These are phyloP conservation scores for Anticlea derivata DNA, from an alignment of 2,888 invertebrate species.

Conservation along the genomic window DNA sequence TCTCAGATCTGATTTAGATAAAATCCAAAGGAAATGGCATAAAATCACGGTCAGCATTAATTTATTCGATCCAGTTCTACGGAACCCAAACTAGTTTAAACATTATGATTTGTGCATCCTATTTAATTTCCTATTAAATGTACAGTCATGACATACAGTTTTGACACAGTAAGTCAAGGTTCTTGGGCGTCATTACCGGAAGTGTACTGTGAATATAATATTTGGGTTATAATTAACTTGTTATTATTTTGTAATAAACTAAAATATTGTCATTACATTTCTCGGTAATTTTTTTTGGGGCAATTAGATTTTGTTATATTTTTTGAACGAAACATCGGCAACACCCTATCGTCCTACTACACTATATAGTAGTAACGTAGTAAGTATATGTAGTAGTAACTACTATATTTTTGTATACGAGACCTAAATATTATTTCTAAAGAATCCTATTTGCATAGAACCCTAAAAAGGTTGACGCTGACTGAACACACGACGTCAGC, in stretches of 20 bases:
- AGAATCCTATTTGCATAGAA: conserved; percentile 23
- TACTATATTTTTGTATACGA: no score
- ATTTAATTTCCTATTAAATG: no score
- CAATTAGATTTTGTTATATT: not conserved
- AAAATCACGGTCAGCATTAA: conserved; percentile 29
- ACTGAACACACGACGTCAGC: conserved; percentile 41
- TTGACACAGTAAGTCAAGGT: conserved; percentile 24
- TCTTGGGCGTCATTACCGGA: conserved; percentile 22
- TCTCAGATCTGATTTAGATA: conserved; percentile 24
- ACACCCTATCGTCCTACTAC: not conserved
- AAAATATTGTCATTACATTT: not conserved
- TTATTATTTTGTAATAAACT: not conserved
- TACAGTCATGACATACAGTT: conserved; percentile 26
- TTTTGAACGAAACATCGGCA: not conserved
- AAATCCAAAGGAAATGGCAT: conserved; percentile 30
- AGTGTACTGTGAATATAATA: conserved; percentile 8
- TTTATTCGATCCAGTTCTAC: conserved; percentile 29
- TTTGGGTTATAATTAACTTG: conserved; percentile 1
- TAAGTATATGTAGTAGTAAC: no score
- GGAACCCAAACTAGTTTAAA: conserved; percentile 16
- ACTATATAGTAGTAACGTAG: no score
- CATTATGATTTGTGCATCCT: conserved; percentile 26
- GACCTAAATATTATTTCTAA: no score
- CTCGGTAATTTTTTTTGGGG: not conserved
- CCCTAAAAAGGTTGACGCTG: conserved; percentile 48